These are phyloP conservation scores for Drosophila tani DNA, from an alignment of 1,140 invertebrate species.

Conservation along the genomic window DNA sequence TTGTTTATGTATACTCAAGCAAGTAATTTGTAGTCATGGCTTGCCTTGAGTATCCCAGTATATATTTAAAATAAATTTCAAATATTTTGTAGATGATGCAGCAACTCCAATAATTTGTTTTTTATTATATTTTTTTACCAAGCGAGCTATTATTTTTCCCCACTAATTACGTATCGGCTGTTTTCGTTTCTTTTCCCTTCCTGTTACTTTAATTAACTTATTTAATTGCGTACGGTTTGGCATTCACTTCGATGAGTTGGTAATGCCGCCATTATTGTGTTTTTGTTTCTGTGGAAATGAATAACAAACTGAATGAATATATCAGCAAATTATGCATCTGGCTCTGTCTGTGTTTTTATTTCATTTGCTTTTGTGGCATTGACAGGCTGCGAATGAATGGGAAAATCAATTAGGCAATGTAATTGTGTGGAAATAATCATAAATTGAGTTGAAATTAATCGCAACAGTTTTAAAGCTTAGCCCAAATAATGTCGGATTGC, in stretches of 20 bases:
- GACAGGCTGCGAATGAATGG: constrained; percentile 49
- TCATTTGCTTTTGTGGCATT: constrained; percentile 39
- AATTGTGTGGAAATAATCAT: constrained; percentile 78
- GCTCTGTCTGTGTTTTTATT: constrained; percentile 22
- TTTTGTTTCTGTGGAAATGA: constrained; percentile 47
- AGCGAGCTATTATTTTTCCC: background rate
- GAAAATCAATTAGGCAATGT: constrained; percentile 75
- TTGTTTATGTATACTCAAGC: background rate
- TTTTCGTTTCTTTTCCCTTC: constrained; percentile 13
- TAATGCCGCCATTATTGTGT: constrained; percentile 55
- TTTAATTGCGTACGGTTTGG: constrained; percentile 79
- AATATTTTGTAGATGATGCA: background rate
- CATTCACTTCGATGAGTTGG: constrained; percentile 73
- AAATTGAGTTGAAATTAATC: constrained; percentile 69
- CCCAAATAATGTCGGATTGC: constrained; percentile 17
- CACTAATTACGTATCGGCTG: background rate
- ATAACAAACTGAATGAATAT: constrained; percentile 50
- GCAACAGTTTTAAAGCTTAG: constrained; percentile 36
- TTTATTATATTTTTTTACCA: no score
- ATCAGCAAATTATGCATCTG: constrained; percentile 40
- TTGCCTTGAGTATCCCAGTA: background rate
- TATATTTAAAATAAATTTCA: background rate
- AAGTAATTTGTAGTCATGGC: background rate
- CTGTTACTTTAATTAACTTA: constrained; percentile 74
- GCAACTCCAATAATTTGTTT: background rate